Conservation (phyloP, 2,113 vertebrate species). For the Calcarius ornatus region DNA sequence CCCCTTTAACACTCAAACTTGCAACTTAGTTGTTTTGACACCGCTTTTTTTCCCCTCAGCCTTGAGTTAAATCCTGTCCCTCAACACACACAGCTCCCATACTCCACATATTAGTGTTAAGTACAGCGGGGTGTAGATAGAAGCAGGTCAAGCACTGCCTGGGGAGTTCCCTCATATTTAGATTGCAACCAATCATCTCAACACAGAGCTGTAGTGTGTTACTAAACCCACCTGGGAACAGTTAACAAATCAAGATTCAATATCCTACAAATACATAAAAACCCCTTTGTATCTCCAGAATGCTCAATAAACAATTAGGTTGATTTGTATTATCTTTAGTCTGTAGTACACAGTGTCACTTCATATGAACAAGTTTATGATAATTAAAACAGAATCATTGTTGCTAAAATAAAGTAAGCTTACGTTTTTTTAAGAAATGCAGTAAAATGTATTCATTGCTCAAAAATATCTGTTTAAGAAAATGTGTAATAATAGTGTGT, state of each 20-base stretch:
- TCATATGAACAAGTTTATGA: not conserved
- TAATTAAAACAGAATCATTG: not conserved
- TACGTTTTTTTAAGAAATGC: not conserved
- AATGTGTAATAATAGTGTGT: not conserved
- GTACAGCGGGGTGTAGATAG: not conserved
- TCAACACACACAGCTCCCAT: accelerated
- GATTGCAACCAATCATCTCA: not conserved
- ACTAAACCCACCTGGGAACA: not conserved
- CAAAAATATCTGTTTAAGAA: not conserved
- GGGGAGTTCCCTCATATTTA: not conserved
- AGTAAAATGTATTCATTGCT: not conserved
- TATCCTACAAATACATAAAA: not conserved
- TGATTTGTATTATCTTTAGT: not conserved
- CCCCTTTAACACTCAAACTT: not conserved
- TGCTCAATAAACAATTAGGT: not conserved
- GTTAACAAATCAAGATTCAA: not conserved
- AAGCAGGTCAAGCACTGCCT: not conserved
- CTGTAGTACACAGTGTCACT: not conserved
- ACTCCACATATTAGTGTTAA: not conserved
- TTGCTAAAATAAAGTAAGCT: not conserved
- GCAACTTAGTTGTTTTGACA: not conserved
- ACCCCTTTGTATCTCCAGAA: not conserved
- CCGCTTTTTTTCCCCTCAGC: accelerated
- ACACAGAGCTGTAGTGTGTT: not conserved
- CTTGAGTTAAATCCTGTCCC: not conserved